Conservation (phyloP, 1,140 invertebrate species). For the Adoxophyes honmai region DNA sequence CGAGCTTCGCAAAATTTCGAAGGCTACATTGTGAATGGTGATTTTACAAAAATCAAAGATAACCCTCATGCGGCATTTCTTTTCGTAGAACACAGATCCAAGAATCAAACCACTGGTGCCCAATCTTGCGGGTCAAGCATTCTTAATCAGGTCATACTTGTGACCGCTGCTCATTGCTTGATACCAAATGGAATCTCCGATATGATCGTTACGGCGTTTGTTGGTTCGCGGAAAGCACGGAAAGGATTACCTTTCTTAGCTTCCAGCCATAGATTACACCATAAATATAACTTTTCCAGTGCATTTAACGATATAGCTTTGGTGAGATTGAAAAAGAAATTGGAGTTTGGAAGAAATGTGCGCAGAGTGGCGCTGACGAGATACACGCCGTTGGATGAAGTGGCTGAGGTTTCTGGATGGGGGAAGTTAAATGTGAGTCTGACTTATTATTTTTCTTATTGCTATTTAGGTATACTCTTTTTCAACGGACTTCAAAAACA, state of each 20-base stretch:
- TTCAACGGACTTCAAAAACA: too few species aligned
- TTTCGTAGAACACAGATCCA: neutral
- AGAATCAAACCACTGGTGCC: neutral
- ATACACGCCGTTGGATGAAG: neutral
- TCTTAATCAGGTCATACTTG: slow-evolving; percentile 1
- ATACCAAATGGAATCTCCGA: neutral
- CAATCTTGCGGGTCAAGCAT: slow-evolving; percentile 10
- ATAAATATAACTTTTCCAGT: neutral
- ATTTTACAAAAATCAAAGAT: neutral
- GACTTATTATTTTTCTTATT: neutral
- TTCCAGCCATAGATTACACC: neutral
- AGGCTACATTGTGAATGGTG: neutral
- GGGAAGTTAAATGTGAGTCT: neutral
- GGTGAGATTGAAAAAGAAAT: neutral
- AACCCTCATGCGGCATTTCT: slow-evolving; percentile 7
- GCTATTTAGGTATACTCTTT: too few species aligned
- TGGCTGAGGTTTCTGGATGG: slow-evolving; percentile 6
- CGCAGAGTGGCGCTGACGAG: neutral
- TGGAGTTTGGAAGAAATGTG: neutral
- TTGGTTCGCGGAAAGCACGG: neutral
- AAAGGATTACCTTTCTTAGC: too few species aligned
- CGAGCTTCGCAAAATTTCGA: neutral
- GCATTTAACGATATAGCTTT: slow-evolving; percentile 2
- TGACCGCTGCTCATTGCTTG: slow-evolving; percentile 15
- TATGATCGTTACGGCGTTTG: neutral